Evolutionary conservation across 2,888 invertebrate species (phyloP).

Genomic region (Pyralis farinalis): DNA sequence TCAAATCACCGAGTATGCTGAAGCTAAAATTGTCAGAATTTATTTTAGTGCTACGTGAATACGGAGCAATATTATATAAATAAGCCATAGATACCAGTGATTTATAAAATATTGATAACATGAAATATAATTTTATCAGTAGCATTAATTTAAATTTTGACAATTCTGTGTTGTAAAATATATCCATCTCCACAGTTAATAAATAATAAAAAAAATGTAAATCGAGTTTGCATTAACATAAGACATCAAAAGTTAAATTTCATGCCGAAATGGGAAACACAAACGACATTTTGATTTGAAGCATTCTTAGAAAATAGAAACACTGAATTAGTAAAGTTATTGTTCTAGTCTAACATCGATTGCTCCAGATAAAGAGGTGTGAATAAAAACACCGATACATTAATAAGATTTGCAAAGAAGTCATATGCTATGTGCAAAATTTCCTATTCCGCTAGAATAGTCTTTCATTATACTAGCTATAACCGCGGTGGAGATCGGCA

Average conservation of each 20-base stretch:
- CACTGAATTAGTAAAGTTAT: slow-evolving; percentile 5
- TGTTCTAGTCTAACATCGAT: background rate
- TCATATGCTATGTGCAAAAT: background rate
- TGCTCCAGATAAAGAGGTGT: background rate
- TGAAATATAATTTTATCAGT: too few relatives aligned
- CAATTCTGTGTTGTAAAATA: too few relatives aligned
- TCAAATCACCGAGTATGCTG: too few relatives aligned
- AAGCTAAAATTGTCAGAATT: too few relatives aligned
- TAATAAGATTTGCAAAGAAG: background rate
- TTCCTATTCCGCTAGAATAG: too few relatives aligned
- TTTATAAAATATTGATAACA: too few relatives aligned
- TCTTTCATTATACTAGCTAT: too few relatives aligned
- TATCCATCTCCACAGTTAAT: background rate
- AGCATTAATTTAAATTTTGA: too few relatives aligned
- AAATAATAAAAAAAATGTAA: slow-evolving; percentile 2
- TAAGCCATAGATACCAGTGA: too few relatives aligned
- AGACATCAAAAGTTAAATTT: slow-evolving; percentile 32
- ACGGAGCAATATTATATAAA: too few relatives aligned
- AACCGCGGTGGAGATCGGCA: too few relatives aligned
- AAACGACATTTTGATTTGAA: slow-evolving; percentile 27
- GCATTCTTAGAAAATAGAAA: slow-evolving; percentile 20
- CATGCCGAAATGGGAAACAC: slow-evolving; percentile 36
- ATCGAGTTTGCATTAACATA: slow-evolving; percentile 19
- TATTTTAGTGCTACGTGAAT: too few relatives aligned
- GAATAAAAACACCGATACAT: background rate